phyloP scores from a whole-genome alignment of 2,797 vertebrate genomes.

The Pseudocheirus occidentalis region DNA sequence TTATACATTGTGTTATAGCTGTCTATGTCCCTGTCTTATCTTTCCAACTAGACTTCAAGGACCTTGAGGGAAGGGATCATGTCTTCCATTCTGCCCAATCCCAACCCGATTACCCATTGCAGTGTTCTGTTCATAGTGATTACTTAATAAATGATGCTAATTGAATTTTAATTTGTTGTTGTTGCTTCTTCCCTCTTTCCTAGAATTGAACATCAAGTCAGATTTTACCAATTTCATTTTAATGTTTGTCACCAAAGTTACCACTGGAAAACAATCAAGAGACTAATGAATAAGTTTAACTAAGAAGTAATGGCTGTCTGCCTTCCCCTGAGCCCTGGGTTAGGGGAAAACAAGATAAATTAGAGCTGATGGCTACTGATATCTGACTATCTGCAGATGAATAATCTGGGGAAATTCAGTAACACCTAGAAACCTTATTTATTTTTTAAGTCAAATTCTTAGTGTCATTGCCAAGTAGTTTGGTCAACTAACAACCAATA shows the following conservation, averaged over 20 bases:
- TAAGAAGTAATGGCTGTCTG: conserved; percentile 9
- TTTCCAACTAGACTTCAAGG: background rate
- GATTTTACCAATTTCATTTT: background rate
- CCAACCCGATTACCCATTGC: background rate
- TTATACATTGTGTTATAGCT: background rate
- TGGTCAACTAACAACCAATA: background rate
- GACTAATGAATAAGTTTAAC: conserved; percentile 7
- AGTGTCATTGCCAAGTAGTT: background rate
- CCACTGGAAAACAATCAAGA: background rate
- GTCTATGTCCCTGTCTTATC: background rate
- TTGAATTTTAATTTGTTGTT: background rate
- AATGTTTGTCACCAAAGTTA: background rate
- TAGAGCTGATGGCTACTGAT: background rate
- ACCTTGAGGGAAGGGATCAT: background rate
- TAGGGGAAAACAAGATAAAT: background rate
- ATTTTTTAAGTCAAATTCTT: background rate
- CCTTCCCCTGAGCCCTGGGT: background rate
- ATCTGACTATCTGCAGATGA: background rate
- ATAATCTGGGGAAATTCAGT: background rate
- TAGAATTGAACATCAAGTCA: background rate
- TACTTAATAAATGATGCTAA: background rate
- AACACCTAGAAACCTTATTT: background rate
- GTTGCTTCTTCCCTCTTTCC: background rate
- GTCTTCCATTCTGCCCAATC: background rate
- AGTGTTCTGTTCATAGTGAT: background rate